A percentile compares a stretch with the other conserved stretches of the same genome.
Evolutionary conservation across 2,797 vertebrate species (phyloP).

Genomic region (Decapterus maruadsi): DNA sequence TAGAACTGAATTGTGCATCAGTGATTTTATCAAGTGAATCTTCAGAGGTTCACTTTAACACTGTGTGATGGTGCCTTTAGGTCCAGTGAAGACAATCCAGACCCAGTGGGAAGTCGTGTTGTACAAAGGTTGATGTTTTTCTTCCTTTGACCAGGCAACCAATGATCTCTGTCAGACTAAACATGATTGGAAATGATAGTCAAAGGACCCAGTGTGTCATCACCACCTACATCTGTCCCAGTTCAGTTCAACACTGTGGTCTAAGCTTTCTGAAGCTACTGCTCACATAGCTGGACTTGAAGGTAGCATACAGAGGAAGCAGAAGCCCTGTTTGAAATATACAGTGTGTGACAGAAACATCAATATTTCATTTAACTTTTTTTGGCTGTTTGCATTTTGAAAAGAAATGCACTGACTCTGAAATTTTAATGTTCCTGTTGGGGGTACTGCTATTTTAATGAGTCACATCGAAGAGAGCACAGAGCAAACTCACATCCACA

Average conservation of each 20-base stretch:
- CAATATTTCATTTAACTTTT: not conserved
- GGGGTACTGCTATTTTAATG: not conserved
- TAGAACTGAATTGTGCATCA: constrained; percentile 5
- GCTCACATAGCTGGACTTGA: not conserved
- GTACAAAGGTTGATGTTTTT: too few relatives aligned
- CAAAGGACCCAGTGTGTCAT: too few relatives aligned
- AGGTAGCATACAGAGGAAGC: not conserved
- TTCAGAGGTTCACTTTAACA: too few relatives aligned
- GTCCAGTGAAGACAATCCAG: not conserved
- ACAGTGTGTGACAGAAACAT: not conserved
- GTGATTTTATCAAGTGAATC: not conserved
- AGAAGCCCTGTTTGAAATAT: not conserved
- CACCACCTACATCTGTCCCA: too few relatives aligned
- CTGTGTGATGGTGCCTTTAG: not conserved
- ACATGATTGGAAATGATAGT: not conserved
- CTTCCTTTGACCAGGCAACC: too few relatives aligned
- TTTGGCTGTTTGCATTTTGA: not conserved
- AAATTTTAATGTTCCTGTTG: not conserved
- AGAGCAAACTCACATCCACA: not conserved
- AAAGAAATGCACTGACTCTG: not conserved
- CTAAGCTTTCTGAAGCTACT: too few relatives aligned
- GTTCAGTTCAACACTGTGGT: too few relatives aligned
- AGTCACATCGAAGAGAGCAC: not conserved
- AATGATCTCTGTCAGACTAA: too few relatives aligned
- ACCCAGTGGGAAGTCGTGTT: not conserved